These are phyloP conservation scores for Drosophila malerkotliana DNA, from an alignment of 1,140 invertebrate species.

Conservation along the genomic window DNA sequence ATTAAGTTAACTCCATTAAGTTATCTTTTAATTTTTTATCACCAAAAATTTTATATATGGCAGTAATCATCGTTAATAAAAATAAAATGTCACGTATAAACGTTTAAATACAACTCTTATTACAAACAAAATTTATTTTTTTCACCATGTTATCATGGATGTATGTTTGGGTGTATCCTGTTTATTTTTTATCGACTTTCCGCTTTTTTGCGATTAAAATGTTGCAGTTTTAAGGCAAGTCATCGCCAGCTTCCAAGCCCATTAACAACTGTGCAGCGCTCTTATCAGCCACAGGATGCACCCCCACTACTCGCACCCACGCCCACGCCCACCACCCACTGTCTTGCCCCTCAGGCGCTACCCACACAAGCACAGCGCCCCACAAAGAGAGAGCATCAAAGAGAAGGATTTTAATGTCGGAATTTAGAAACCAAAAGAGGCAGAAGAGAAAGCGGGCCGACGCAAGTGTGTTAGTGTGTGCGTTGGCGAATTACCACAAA, in stretches of 20 bases:
- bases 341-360: no score
- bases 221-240: constrained; percentile 56
- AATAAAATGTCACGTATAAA: no score
- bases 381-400: constrained; percentile 35
- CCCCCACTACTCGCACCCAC: constrained; percentile 4
- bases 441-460: constrained; percentile 23
- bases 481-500: constrained; percentile 26
- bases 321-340: constrained; percentile 2
- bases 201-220: constrained; percentile 75
- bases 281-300: constrained; percentile 63
- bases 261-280: constrained; percentile 71
- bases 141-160: neutral
- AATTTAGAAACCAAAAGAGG: constrained; percentile 28
- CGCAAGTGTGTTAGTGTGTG: constrained; percentile 1
- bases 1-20: no score
- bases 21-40: no score
- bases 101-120: no score
- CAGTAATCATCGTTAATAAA: no score
- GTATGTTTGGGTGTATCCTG: constrained; percentile 3
- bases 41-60: no score
- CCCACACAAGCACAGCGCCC: constrained; percentile 5
- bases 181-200: constrained; percentile 45
- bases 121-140: neutral
- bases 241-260: constrained; percentile 36
- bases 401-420: constrained; percentile 12